Conservation (phyloP, 1,140 invertebrate species). For the Pinna nobilis region DNA sequence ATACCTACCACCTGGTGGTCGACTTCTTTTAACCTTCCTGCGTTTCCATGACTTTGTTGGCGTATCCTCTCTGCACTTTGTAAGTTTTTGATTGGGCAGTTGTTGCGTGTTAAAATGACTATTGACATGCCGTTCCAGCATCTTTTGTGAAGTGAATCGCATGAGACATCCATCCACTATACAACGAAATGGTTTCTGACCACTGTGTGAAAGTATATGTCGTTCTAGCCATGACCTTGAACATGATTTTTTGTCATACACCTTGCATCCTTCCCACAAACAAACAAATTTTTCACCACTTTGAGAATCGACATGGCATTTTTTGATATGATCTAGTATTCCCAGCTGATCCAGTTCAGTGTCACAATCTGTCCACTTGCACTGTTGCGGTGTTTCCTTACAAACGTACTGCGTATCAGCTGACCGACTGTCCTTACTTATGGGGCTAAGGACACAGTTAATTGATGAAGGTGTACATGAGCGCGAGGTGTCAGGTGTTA, state of each 20-base stretch:
- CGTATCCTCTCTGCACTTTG: conserved; percentile 76
- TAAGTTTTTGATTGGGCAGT: conserved; percentile 68
- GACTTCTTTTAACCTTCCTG: conserved; percentile 89
- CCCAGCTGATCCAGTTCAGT: conserved; percentile 82
- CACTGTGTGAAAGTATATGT: conserved; percentile 92
- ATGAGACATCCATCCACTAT: conserved; percentile 94
- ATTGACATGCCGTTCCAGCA: conserved; percentile 94
- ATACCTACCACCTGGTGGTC: conserved; percentile 77
- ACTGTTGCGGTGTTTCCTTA: conserved; percentile 68
- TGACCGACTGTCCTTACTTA: conserved; percentile 31
- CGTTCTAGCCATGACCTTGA: conserved; percentile 94
- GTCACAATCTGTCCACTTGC: conserved; percentile 91
- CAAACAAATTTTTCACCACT: conserved; percentile 88
- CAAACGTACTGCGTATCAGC: conserved; percentile 20
- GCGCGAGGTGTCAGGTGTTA: conserved; percentile 49
- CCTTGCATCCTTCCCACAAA: conserved; percentile 94
- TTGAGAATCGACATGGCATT: conserved; percentile 89
- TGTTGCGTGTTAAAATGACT: conserved; percentile 87
- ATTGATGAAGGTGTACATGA: conserved; percentile 49
- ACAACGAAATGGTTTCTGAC: conserved; percentile 93
- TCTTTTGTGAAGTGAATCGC: conserved; percentile 92
- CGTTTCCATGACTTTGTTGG: conserved; percentile 86
- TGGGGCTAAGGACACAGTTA: conserved; percentile 40
- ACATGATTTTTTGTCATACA: conserved; percentile 92
- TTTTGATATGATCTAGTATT: conserved; percentile 92